A percentile compares a stretch with the other conserved stretches of the same genome.
Conservation (phyloP, 2,888 invertebrate species). For the Ganaspis brasiliensis region DNA sequence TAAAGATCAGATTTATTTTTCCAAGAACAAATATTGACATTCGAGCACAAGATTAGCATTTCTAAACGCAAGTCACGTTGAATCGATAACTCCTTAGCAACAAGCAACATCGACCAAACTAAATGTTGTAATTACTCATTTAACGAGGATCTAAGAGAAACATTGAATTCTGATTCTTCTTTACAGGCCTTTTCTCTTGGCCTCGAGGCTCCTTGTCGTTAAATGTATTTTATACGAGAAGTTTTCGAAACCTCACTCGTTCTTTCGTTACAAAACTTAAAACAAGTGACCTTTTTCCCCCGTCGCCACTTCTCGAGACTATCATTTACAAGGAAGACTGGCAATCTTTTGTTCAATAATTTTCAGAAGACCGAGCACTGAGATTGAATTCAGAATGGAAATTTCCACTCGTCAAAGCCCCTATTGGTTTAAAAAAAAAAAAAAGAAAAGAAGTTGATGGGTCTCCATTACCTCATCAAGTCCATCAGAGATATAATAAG, state of each 20-base stretch:
- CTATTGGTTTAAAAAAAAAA: conserved; percentile 61
- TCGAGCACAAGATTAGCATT: conserved; percentile 25
- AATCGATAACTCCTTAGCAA: conserved; percentile 34
- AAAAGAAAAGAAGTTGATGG: conserved; percentile 74
- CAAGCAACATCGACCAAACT: conserved; percentile 30
- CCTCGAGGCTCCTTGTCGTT: conserved; percentile 23
- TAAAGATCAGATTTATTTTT: background rate
- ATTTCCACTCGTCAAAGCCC: conserved; percentile 41
- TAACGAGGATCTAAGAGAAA: background rate
- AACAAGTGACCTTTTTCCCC: conserved; percentile 21
- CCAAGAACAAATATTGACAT: conserved; percentile 7
- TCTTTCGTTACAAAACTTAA: conserved; percentile 30
- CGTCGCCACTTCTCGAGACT: background rate
- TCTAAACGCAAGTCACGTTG: conserved; percentile 26
- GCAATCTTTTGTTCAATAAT: background rate
- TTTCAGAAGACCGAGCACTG: background rate
- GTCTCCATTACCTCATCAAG: conserved; percentile 76
- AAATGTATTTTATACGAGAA: conserved; percentile 17
- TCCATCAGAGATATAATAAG: conserved; percentile 74
- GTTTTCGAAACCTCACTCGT: conserved; percentile 8
- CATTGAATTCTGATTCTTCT: background rate
- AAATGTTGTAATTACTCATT: conserved; percentile 24
- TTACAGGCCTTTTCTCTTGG: conserved; percentile 20
- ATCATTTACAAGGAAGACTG: background rate
- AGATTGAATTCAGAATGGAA: conserved; percentile 3